Conservation (phyloP, 1,140 invertebrate species). For the Ceratosolen fusciceps region DNA sequence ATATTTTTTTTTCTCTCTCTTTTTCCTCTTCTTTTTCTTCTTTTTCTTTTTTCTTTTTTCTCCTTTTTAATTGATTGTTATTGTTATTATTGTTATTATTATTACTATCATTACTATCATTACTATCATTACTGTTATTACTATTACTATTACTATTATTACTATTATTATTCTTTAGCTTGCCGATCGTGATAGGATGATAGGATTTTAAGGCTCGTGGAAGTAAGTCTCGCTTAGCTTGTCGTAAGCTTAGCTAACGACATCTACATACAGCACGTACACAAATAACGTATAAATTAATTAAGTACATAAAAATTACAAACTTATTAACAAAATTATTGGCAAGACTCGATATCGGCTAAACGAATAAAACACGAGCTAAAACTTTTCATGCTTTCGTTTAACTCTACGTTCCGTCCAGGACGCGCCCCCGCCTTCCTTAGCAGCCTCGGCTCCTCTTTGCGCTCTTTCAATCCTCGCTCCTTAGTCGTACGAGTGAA, state of each 20-base stretch:
- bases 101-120: too few relatives aligned
- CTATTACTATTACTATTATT: too few relatives aligned
- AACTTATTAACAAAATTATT: conserved; percentile 72
- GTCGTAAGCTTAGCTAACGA: too few relatives aligned
- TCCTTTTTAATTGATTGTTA: too few relatives aligned
- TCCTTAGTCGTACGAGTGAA: background rate
- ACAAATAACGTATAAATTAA: conserved; percentile 70
- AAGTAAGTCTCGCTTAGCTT: conserved; percentile 69
- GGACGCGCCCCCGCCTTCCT: too few relatives aligned
- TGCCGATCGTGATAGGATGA: background rate
- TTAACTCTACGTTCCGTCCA: background rate
- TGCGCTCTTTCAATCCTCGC: conserved; percentile 3
- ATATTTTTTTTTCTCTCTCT: too few relatives aligned
- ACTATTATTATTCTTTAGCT: too few relatives aligned
- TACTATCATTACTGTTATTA: too few relatives aligned
- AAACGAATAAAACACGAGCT: conserved; percentile 23
- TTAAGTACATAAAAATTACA: conserved; percentile 73
- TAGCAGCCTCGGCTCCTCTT: background rate
- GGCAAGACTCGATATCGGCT: conserved; percentile 67
- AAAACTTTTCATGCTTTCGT: background rate
- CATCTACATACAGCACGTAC: conserved; percentile 59
- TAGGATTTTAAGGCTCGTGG: conserved; percentile 55
- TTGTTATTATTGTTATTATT: too few relatives aligned
- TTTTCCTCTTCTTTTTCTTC: too few relatives aligned
- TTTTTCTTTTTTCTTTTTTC: too few relatives aligned